These are phyloP conservation scores for Sicus ferrugineus DNA, from an alignment of 2,888 invertebrate genomes.

Conservation along the genomic window DNA sequence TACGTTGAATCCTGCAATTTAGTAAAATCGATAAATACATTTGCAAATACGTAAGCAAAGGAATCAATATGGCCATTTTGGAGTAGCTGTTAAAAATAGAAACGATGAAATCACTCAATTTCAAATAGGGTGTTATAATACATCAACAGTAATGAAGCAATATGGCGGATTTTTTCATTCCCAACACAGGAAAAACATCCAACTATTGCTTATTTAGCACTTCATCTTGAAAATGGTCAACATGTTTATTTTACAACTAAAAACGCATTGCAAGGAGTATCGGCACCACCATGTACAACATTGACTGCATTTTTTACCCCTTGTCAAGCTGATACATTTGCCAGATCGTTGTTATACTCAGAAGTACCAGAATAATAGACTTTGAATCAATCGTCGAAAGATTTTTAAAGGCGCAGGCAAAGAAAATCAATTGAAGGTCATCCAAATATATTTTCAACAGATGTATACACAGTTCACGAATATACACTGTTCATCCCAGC, in stretches of 20 bases:
- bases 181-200: conserved; percentile 44
- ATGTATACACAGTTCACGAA: too few relatives aligned
- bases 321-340: conserved; percentile 42
- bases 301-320: conserved; percentile 29
- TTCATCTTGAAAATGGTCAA: conserved; percentile 46
- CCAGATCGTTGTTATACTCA: conserved; percentile 53
- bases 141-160: conserved; percentile 47
- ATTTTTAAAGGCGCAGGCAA: conserved; percentile 53
- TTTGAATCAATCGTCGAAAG: conserved; percentile 46
- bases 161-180: conserved; percentile 43
- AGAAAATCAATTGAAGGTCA: conserved; percentile 48
- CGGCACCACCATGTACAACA: conserved; percentile 30
- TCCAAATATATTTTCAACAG: conserved; percentile 47
- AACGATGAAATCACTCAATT: conserved; percentile 39
- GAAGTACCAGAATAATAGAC: conserved; percentile 53
- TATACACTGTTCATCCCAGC: too few relatives aligned
- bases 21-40: conserved; percentile 60
- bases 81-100: conserved; percentile 25
- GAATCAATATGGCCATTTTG: conserved; percentile 53
- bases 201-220: conserved; percentile 41
- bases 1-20: conserved; percentile 63
- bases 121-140: conserved; percentile 45
- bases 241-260: conserved; percentile 53
- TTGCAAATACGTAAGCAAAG: conserved; percentile 63
- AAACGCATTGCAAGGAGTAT: conserved; percentile 38